Percentiles rank a stretch among this genome's conserved stretches.
These are phyloP conservation scores for Pteropus alecto DNA, from an alignment of 2,113 vertebrate species.

Conservation along the genomic window DNA sequence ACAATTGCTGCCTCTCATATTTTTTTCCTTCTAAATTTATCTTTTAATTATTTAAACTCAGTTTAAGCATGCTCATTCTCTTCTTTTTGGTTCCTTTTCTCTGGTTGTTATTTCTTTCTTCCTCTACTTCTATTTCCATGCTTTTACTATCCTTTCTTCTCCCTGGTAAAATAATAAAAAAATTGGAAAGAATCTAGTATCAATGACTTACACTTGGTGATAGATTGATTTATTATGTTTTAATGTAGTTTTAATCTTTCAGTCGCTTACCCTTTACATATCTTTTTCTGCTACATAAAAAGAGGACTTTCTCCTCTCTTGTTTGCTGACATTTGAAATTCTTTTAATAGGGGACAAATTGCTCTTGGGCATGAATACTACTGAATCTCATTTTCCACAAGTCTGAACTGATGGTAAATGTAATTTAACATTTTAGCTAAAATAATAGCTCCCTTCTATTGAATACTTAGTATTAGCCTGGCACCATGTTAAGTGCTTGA, in stretches of 20 bases:
- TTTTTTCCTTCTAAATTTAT: background rate
- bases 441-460: conserved; percentile 26
- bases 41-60: background rate
- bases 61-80: background rate
- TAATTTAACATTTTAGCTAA: conserved; percentile 51
- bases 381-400: conserved; percentile 53
- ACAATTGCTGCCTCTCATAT: background rate
- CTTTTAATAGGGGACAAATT: conserved; percentile 47
- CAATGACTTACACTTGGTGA: background rate
- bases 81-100: background rate
- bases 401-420: conserved; percentile 43
- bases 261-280: conserved; percentile 40
- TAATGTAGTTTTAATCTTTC: conserved; percentile 61
- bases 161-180: background rate
- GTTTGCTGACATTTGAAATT: conserved; percentile 64
- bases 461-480: conserved; percentile 43
- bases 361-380: conserved; percentile 49
- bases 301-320: background rate
- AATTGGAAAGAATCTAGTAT: background rate
- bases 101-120: background rate
- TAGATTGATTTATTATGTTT: conserved; percentile 45
- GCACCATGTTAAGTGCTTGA: conserved; percentile 16
- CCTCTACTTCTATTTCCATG: background rate
- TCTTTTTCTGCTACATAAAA: conserved; percentile 31
- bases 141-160: background rate